phyloP scores from a whole-genome alignment of 2,113 vertebrate genomes.

The Hippocampus guttulatus region DNA sequence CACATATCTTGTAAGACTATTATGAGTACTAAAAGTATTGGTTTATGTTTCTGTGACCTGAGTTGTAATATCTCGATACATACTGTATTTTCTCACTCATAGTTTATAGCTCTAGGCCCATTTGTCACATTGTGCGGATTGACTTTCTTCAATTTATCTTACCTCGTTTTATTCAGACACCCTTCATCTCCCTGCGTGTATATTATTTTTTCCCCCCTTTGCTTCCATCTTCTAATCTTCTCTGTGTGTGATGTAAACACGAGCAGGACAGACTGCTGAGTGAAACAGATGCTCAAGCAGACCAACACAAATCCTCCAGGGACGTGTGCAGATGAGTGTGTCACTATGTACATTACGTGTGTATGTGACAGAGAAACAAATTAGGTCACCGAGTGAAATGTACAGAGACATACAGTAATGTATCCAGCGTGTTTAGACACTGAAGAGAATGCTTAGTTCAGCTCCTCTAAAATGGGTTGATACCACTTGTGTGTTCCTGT shows the following conservation, averaged over 20 bases:
- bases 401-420: not conserved
- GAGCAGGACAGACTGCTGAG: constrained; percentile 31
- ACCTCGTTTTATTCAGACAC: not conserved
- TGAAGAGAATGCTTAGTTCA: not conserved
- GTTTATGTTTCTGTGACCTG: not conserved
- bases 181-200: not conserved
- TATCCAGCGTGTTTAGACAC: not conserved
- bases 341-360: constrained; percentile 14
- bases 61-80: not conserved
- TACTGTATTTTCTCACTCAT: not conserved
- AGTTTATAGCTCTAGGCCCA: not conserved
- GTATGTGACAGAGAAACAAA: constrained; percentile 26
- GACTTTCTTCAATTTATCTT: not conserved
- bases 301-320: constrained; percentile 58
- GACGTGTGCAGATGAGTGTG: constrained; percentile 12
- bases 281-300: constrained; percentile 62
- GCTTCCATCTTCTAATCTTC: too few species aligned
- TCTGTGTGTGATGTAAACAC: constrained; percentile 29
- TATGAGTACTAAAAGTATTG: too few species aligned
- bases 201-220: too few species aligned
- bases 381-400: constrained; percentile 15
- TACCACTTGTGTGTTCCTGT: not conserved
- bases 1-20: too few species aligned
- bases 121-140: not conserved
- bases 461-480: not conserved